Base-by-base conservation (phyloP, 2,113 vertebrate species). In the Pandion haliaetus region DNA sequence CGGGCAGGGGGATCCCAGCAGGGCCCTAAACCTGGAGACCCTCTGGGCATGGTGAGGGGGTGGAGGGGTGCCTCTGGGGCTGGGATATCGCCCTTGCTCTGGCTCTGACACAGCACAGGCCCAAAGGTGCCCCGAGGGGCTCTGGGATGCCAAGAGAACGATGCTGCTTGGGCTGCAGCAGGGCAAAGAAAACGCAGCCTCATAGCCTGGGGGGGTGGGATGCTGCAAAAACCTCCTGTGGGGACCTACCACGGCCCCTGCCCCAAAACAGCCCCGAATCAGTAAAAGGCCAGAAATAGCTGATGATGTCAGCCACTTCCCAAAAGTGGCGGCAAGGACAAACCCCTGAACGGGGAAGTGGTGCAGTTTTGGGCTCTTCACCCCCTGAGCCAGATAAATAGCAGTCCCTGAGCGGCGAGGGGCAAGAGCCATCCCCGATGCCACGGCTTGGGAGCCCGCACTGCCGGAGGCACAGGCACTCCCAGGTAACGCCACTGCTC, bases 391-490 rank as follows among this genome's bases (percentile, higher is more conserved):
- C 17, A 12, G 45, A 88, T 69, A 80, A 84, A 70, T 52, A 76
- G 62, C 47, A 3, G 3, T 6, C 44, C 62, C n/a, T 1, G 5
- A 1, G 23, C 10, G 1, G 8, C 0, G 2, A 44, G 36, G 52
- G 50, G 5, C 65, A 16, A 55, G 21, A 10, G 0, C 38, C 9
- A 10, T 5, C 28, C 67, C 17, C 8, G 21, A 40, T 11, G 29
- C n/a, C 13, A 17, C 8, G 2, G 32, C n/a, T 21, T 5, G 2
- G 57, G 49, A n/a, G 6, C 28, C 54, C 1, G 1, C 23, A 7
- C 34, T 12, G 11, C 57, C 5, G 10, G 49, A 5, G 50, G 28
- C 82, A 19, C 61, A 4, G 45, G 34, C 13, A 1, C 23, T 42
- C 13, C 11, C 55, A 88, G 84, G 85, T 88, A 79, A 78, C 0